Percentiles rank a stretch among this genome's conserved stretches.
phyloP scores from a whole-genome alignment of 2,797 vertebrate species.

The Myiotriccus ornatus region DNA sequence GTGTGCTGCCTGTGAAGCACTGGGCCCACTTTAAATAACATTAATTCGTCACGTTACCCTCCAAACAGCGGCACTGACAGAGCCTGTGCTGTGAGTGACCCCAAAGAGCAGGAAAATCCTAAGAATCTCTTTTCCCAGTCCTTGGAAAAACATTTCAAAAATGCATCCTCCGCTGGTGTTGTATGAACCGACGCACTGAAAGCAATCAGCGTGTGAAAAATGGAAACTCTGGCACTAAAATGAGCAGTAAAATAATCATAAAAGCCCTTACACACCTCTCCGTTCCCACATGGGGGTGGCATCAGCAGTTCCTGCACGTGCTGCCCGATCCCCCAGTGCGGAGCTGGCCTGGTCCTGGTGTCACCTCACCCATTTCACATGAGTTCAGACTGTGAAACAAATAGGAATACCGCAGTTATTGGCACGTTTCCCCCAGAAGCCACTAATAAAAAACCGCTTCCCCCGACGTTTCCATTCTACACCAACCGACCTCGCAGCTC shows the following conservation, averaged over 20 bases:
- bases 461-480: background rate
- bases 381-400: background rate
- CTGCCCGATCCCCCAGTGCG: rapidly evolving
- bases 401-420: background rate
- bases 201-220: background rate
- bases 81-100: background rate
- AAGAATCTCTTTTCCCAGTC: background rate
- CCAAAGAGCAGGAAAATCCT: background rate
- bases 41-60: background rate
- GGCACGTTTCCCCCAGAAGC: conserved; percentile 5
- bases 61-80: background rate
- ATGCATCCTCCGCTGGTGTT: background rate
- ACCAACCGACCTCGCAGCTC: background rate
- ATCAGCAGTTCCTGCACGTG: background rate
- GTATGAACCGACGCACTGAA: background rate
- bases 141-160: background rate
- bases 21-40: background rate
- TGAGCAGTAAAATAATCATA: background rate
- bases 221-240: conserved; percentile 4
- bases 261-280: background rate
- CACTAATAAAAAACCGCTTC: conserved; percentile 1
- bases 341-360: background rate
- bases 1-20: background rate
- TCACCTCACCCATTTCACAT: background rate
- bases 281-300: conserved; percentile 8